Evolutionary conservation across 1,140 invertebrate genomes (phyloP), one percentile per base, ranked within the genome.

Genomic region (Chironomus striatipennis): DNA sequence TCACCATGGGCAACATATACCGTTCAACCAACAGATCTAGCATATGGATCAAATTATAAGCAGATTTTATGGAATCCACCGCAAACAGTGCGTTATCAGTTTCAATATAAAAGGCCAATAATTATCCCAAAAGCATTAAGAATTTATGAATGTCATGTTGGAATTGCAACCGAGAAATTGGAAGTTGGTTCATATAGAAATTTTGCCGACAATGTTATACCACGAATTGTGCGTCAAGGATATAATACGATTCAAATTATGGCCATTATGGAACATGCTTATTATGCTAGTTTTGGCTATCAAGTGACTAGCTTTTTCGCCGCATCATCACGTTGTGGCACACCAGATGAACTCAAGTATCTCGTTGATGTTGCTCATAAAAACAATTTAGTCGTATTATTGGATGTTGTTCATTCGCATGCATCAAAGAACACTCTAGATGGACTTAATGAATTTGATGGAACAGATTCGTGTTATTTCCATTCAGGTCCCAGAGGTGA

Each of bases 211-310:
- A 90, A 97, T 83, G 87, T 96, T 24, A 86, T 99, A 75, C 94
- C 94, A 20, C 87, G 94, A 74, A 96, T 98, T 77, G 89, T 90
- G 75, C 90, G 90, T 78, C 89, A 95, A 85, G 93, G 94, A 24
- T 99, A 98, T 81, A 98, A 98, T 84, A 85, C 93, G 12, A 96
- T 98, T 76, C 97, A 98, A 82, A 79, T 99, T 43, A 99, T 99
- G 97, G 97, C 96, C 0, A 88, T 99, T 73, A 98, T 98, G 97
- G 97, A 99, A 81, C 97, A 99, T 83, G 97, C 94, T 3, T 98
- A 98, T 84, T 98, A 99, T 83, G 97, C 95, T 21, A 95, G 94
- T 79, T 99, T 98, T 87, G 97, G 97, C 72, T 99, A 99, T 83
- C 97, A 99, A 88, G 93, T 98, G 1, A 96, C 94, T 0, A 95